Conservation (phyloP, 2,888 invertebrate species). For the Erebia aethiops region DNA sequence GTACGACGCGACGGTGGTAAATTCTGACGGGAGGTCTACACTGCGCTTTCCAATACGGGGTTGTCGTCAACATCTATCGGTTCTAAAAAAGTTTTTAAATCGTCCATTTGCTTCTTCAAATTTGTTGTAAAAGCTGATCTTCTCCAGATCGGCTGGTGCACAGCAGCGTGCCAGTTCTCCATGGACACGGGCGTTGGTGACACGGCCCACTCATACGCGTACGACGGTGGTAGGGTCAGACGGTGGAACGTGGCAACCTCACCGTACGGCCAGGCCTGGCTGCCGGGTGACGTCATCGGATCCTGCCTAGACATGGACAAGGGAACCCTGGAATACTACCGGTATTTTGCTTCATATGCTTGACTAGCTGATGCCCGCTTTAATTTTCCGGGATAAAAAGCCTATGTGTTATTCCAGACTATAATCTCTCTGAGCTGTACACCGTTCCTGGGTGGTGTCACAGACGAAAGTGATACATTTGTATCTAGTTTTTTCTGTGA, state of each 20-base stretch:
- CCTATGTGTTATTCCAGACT: no score
- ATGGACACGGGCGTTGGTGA: conserved; percentile 92
- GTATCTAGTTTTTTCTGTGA: no score
- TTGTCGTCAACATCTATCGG: no score
- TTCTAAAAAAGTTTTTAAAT: background rate
- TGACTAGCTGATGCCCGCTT: no score
- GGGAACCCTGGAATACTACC: conserved; percentile 86
- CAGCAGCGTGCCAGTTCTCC: conserved; percentile 88
- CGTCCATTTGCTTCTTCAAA: conserved; percentile 46
- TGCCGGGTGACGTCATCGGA: conserved; percentile 92
- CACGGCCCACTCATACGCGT: conserved; percentile 89
- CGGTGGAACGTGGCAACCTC: conserved; percentile 88
- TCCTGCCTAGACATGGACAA: conserved; percentile 89
- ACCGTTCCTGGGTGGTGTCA: no score
- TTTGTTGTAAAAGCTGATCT: conserved; percentile 59
- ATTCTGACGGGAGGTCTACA: conserved; percentile 83
- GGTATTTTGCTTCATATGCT: conserved; percentile 65
- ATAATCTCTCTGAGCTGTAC: no score
- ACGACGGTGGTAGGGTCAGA: conserved; percentile 87
- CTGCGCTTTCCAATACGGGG: no score
- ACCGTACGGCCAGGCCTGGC: conserved; percentile 90
- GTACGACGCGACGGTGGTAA: conserved; percentile 89
- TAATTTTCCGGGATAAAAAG: no score
- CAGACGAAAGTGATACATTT: no score
- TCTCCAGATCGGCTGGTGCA: conserved; percentile 91